Base-by-base conservation (phyloP, 2,797 vertebrate genomes). In the Emydoidea blandingii region DNA sequence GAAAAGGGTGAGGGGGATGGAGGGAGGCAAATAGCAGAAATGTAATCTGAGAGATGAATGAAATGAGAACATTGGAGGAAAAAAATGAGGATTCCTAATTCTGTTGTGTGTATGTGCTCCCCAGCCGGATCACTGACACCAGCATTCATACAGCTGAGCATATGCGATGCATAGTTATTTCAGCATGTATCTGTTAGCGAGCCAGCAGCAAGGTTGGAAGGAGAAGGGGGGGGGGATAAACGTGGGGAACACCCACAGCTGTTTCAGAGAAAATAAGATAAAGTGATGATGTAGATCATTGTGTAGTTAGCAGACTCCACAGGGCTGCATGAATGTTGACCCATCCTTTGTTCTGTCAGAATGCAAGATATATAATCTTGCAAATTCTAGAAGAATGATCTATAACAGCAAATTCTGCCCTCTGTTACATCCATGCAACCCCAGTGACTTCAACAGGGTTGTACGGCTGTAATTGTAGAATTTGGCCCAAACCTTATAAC, bases 21-120 rank as follows among this genome's bases (percentile, higher is more conserved):
- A 80, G 87, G 27, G 54, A 47, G 62, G 68, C 94, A 81, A 89
- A 84, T 83, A 90, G 91, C 19, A 74, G 57, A 93, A 95, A 41
- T 78, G 50, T 76, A 57, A 96, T 37, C 79, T 79, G 91, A 93
- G 65, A 83, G 15, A 11, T 49, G 18, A 80, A 62, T 86, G 74
- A 52, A 18, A 62, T 12, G 52, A 88, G 83, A 92, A 54, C 8
- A 84, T 0, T 29, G 50, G 86, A 89, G 88, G 74, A 6, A 53
- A 76, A 34, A 6, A n/a, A 10, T 29, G 93, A 10, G 2, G 1
- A 86, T 93, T 96, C 49, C 2, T 81, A 76, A 44, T 18, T 23
- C 18, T 41, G 52, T 2, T 1, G 3, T 5, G 15, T 53, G 8
- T 74, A 56, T 78, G 18, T 95, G 15, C 50, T 87, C 44, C 57